Evolutionary conservation across 2,797 vertebrate genomes (phyloP), one percentile per base, ranked within the genome.

Genomic region (Pseudomugil gertrudae): DNA sequence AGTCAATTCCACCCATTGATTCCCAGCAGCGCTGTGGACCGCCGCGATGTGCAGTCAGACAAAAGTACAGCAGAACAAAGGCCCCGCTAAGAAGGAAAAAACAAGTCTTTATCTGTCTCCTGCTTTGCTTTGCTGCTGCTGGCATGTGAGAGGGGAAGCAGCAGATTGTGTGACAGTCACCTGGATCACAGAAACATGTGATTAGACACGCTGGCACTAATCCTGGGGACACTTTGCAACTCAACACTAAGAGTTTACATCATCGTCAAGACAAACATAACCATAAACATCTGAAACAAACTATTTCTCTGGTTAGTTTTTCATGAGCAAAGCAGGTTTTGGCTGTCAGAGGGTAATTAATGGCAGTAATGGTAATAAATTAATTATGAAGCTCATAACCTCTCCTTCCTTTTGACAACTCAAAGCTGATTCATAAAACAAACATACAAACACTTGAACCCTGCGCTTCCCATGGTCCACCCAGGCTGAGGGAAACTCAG

Each of bases 181-280:
- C 90, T 91, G 91, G 83, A 92, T 83, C 79, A 75, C 71, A 66
- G 38, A 68, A 80, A 79, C 87, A 90, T 85, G 89, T 84, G 86
- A 88, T 81, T 72, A 60, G 68, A 73, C 50, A 67, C 74, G 51
- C 74, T 76, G 63, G 56, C 52, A 64, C 74, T 93, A 92, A 92
- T 90, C 90, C 88, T 45, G 0, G 38, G 43, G 33, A 70, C 64
- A 71, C 59, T 67, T 35, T 36, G 56, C 58, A 76, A 68, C 32
- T 27, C 62, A 55, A 15, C 56, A 26, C 32, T 13, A 48, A 69
- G 55, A 66, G 69, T 70, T 78, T 51, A 74, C 32, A 74, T 57
- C 27, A 78, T 64, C 57, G 67, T 75, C 55, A 35, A 56, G 35
- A 57, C 13, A 47, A n/a, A 57, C 26, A 17, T 2, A n/a, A n/a